Percentiles rank a stretch among this genome's conserved stretches.
These are phyloP conservation scores for Meloidogyne floridensis DNA, from an alignment of 1,140 invertebrate species.

Conservation along the genomic window DNA sequence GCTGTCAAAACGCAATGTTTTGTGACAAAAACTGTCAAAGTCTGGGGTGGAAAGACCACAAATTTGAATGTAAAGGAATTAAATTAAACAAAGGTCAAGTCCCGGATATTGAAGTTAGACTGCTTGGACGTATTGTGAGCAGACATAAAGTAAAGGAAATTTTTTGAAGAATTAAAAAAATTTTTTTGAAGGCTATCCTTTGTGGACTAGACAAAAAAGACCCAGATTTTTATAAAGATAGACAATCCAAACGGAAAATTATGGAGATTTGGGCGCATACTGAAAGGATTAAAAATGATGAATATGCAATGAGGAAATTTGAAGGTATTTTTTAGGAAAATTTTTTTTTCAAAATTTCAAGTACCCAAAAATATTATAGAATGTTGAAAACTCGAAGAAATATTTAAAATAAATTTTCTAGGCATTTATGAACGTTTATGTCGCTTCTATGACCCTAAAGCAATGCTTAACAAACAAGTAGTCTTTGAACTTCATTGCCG, in stretches of 20 bases:
- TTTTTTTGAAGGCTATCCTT: conserved; percentile 51
- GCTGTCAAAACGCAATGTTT: conserved; percentile 46
- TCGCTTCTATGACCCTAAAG: conserved; percentile 57
- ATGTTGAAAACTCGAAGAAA: too few species aligned
- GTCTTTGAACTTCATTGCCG: conserved; percentile 64
- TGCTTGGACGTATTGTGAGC: conserved; percentile 58
- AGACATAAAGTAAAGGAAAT: conserved; percentile 52
- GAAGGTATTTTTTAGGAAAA: conserved; percentile 41
- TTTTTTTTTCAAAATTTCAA: background rate
- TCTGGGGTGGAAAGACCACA: conserved; percentile 54
- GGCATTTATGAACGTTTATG: conserved; percentile 56
- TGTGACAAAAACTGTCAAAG: conserved; percentile 51
- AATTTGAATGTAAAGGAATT: conserved; percentile 46
- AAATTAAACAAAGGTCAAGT: conserved; percentile 30
- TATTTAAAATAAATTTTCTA: conserved; percentile 28
- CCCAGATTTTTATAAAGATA: conserved; percentile 56
- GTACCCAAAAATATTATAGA: too few species aligned
- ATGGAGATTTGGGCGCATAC: conserved; percentile 65
- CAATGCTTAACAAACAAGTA: conserved; percentile 50
- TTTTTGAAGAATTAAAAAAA: too few species aligned
- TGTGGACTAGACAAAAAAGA: conserved; percentile 55
- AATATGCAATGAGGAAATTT: conserved; percentile 56
- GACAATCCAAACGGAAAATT: conserved; percentile 51
- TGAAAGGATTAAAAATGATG: conserved; percentile 60
- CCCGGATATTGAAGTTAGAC: conserved; percentile 57